A percentile compares a stretch with the other conserved stretches of the same genome.
These are phyloP conservation scores for Ostrea edulis DNA, from an alignment of 1,140 invertebrate genomes.

Conservation along the genomic window DNA sequence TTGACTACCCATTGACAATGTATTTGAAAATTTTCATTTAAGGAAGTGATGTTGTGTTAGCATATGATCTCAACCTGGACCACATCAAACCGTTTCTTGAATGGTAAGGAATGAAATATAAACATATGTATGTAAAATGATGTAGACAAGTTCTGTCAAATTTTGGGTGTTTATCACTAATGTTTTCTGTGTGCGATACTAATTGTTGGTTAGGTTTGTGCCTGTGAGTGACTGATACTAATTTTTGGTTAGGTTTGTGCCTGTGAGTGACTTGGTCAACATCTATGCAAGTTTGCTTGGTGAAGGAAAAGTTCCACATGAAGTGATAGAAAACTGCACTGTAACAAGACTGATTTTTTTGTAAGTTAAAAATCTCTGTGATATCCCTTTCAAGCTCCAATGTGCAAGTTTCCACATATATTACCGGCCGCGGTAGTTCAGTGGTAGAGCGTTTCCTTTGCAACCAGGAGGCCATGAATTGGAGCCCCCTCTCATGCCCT, in stretches of 20 bases:
- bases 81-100: conserved; percentile 6
- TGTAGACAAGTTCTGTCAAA: not conserved
- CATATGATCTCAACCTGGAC: conserved; percentile 20
- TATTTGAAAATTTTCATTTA: not conserved
- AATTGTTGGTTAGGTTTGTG: not conserved
- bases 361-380: not conserved
- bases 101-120: not conserved
- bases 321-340: conserved; percentile 24
- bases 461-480: too few relatives aligned
- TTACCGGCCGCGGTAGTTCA: too few relatives aligned
- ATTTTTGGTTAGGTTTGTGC: not conserved
- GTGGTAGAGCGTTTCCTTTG: too few relatives aligned
- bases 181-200: too few relatives aligned
- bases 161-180: not conserved
- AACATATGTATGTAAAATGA: not conserved
- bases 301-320: not conserved
- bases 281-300: not conserved
- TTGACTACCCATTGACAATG: not conserved
- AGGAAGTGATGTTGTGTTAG: conserved; percentile 10
- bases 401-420: too few relatives aligned
- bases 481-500: too few relatives aligned
- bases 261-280: conserved; percentile 23
- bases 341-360: conserved; percentile 7
- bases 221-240: not conserved
- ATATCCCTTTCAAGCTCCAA: too few relatives aligned